Evolutionary conservation across 1,140 invertebrate genomes (phyloP).

Genomic region (Ooceraea biroi): DNA sequence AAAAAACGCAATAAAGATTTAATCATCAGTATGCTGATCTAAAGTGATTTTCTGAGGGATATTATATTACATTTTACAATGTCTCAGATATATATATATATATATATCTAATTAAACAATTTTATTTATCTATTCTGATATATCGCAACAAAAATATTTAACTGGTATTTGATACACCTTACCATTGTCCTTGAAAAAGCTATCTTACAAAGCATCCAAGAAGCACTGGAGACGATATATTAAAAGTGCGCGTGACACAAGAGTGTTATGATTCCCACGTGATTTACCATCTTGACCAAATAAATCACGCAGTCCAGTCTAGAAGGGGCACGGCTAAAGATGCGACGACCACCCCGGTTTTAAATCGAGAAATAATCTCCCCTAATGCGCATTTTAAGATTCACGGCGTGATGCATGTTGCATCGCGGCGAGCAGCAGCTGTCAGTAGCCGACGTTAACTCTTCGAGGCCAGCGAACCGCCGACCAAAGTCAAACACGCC

Average conservation of each 20-base stretch:
- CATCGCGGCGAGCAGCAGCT: slow-evolving; percentile 32
- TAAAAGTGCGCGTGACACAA: background rate
- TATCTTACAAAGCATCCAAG: background rate
- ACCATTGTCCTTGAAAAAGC: background rate
- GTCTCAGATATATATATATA: background rate
- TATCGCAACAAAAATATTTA: too few species aligned
- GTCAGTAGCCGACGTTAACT: slow-evolving; percentile 52
- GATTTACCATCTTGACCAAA: slow-evolving; percentile 2
- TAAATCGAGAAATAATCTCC: slow-evolving; percentile 77
- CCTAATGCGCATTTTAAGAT: slow-evolving; percentile 80
- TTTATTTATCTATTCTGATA: background rate
- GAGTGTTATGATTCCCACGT: background rate
- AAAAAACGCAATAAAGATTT: too few species aligned
- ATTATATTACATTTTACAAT: background rate
- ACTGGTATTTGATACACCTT: too few species aligned
- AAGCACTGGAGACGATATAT: background rate
- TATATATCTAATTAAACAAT: slow-evolving; percentile 42
- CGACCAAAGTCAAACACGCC: slow-evolving; percentile 55
- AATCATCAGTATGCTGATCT: too few species aligned
- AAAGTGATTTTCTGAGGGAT: too few species aligned
- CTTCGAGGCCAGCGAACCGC: slow-evolving; percentile 40
- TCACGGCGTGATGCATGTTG: slow-evolving; percentile 68
- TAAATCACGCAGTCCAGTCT: slow-evolving; percentile 7
- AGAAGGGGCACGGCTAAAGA: background rate
- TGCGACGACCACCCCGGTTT: slow-evolving; percentile 25